These are phyloP conservation scores for Steatornis caripensis DNA, from an alignment of 2,113 vertebrate genomes.

Conservation along the genomic window DNA sequence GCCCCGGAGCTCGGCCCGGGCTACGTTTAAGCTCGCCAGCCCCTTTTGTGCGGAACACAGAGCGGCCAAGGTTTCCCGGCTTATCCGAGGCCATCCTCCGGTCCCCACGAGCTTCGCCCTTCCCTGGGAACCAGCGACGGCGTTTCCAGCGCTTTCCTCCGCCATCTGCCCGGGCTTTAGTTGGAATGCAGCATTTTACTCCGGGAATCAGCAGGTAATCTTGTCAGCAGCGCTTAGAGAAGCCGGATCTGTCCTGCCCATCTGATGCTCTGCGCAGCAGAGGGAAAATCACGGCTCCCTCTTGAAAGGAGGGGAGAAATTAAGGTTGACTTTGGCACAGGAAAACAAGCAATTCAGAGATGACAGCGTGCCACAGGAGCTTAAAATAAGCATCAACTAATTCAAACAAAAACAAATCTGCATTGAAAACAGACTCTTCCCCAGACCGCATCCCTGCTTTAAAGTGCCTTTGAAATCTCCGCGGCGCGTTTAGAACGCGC, in stretches of 20 bases:
- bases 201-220: background rate
- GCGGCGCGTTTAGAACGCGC: background rate
- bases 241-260: conserved; percentile 26
- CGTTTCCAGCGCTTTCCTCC: background rate
- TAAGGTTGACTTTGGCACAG: conserved; percentile 32
- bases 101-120: background rate
- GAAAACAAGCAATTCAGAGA: conserved; percentile 48
- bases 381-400: conserved; percentile 62
- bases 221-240: background rate
- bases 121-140: background rate
- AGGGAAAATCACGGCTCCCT: conserved; percentile 31
- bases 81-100: background rate
- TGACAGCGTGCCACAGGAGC: conserved; percentile 35
- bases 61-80: background rate
- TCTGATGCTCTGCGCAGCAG: conserved; percentile 20
- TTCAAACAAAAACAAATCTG: conserved; percentile 57
- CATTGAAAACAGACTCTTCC: conserved; percentile 39
- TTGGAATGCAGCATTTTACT: background rate
- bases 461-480: conserved; percentile 55
- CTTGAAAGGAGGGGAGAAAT: conserved; percentile 50
- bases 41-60: too few relatives aligned
- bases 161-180: conserved; percentile 28
- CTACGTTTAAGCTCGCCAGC: too few relatives aligned
- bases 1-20: too few relatives aligned
- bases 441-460: conserved; percentile 29